phyloP scores from a whole-genome alignment of 2,797 vertebrate species.

The Echeneis naucrates region DNA sequence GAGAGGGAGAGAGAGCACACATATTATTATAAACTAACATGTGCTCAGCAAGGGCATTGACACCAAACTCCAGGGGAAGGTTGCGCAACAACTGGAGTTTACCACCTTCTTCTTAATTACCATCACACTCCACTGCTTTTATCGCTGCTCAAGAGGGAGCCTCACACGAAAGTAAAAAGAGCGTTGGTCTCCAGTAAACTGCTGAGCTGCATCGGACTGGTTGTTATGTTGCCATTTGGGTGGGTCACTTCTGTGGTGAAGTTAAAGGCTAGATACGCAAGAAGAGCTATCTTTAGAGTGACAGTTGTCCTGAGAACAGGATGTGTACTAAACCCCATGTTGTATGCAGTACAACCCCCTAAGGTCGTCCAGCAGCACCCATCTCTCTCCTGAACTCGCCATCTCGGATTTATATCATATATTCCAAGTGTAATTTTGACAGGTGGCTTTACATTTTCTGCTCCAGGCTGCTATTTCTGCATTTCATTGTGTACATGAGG shows the following conservation, averaged over 20 bases:
- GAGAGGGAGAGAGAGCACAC: constrained; percentile 55
- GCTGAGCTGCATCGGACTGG: constrained; percentile 4
- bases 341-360: constrained; percentile 6
- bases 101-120: constrained; percentile 19
- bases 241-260: constrained; percentile 50
- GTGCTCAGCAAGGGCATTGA: constrained; percentile 3
- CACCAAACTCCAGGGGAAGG: constrained; percentile 14
- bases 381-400: constrained; percentile 29
- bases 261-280: constrained; percentile 52
- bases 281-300: constrained; percentile 58
- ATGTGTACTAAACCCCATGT: constrained; percentile 29
- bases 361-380: constrained; percentile 23
- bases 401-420: constrained; percentile 54
- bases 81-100: constrained; percentile 24
- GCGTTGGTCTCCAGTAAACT: constrained; percentile 11
- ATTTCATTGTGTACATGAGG: constrained; percentile 46
- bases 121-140: constrained; percentile 20
- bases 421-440: constrained; percentile 53
- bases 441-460: constrained; percentile 53
- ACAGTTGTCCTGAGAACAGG: constrained; percentile 55
- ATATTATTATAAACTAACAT: constrained; percentile 64
- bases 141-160: constrained; percentile 22
- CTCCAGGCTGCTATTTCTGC: constrained; percentile 39
- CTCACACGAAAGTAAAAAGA: not conserved
- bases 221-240: constrained; percentile 42